These are phyloP conservation scores for Sorex fumeus DNA, from an alignment of 2,113 vertebrate species.

Conservation along the genomic window DNA sequence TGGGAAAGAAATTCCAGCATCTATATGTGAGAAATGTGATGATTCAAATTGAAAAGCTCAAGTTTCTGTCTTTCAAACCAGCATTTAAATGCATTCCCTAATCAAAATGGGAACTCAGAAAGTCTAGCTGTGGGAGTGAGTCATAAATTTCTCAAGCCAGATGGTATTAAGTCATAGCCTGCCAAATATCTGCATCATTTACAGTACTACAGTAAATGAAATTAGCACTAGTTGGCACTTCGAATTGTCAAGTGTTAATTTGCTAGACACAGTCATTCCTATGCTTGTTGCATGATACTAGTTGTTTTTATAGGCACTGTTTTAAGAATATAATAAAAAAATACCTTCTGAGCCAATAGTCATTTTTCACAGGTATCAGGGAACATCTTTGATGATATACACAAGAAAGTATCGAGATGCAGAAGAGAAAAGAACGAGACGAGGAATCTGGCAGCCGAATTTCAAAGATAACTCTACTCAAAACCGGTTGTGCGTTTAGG, in stretches of 20 bases:
- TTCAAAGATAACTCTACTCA: not conserved
- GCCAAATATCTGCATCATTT: conserved; percentile 69
- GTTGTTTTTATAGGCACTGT: not conserved
- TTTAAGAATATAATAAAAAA: not conserved
- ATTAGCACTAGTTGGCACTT: conserved; percentile 59
- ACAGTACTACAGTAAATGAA: conserved; percentile 64
- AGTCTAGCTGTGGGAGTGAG: conserved; percentile 68
- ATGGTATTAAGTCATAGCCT: conserved; percentile 76
- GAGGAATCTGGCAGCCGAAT: not conserved
- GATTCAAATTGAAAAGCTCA: conserved; percentile 17
- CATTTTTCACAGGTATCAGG: not conserved
- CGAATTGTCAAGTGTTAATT: conserved; percentile 45
- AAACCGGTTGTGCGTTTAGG: rapidly evolving
- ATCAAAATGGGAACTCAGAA: conserved; percentile 52
- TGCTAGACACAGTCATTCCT: conserved; percentile 61
- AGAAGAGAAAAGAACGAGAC: not conserved
- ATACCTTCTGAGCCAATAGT: not conserved
- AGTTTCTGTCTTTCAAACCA: conserved; percentile 1
- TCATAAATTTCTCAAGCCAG: conserved; percentile 73
- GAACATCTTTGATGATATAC: not conserved
- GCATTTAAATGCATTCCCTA: conserved; percentile 4
- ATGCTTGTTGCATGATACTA: not conserved
- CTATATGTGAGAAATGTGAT: not conserved
- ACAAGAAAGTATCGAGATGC: not conserved
- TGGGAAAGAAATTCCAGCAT: not conserved